phyloP scores from a whole-genome alignment of 2,797 vertebrate genomes.

The Pagetopsis macropterus region DNA sequence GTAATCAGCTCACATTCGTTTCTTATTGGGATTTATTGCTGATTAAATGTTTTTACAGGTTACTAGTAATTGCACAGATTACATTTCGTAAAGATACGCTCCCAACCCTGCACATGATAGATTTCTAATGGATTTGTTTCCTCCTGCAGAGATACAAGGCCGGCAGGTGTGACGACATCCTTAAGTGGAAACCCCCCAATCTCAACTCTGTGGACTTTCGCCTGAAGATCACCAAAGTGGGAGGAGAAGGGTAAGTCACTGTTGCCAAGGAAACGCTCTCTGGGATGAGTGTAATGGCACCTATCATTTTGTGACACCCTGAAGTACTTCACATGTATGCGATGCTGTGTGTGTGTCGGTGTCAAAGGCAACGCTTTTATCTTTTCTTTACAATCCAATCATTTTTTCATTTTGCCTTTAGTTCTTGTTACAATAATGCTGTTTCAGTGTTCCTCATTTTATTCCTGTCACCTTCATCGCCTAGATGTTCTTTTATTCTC shows the following conservation, averaged over 20 bases:
- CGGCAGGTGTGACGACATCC: slow-evolving; percentile 96
- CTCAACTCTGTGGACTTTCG: slow-evolving; percentile 99
- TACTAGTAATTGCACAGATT: no score
- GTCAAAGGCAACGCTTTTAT: slow-evolving; percentile 30
- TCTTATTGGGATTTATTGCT: no score
- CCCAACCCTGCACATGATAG: no score
- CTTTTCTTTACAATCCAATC: slow-evolving; percentile 18
- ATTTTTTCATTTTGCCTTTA: slow-evolving; percentile 19
- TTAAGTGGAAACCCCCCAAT: slow-evolving; percentile 99
- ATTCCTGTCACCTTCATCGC: slow-evolving; percentile 22
- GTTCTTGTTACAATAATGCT: slow-evolving; percentile 16
- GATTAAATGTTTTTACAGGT: no score
- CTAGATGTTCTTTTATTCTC: not conserved
- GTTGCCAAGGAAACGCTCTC: slow-evolving; percentile 63
- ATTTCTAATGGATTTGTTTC: no score
- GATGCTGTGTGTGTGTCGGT: slow-evolving; percentile 24
- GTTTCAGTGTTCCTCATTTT: slow-evolving; percentile 8
- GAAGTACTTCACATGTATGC: slow-evolving; percentile 25
- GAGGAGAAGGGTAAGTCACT: slow-evolving; percentile 95
- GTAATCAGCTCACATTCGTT: no score
- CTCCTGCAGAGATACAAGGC: slow-evolving; percentile 91
- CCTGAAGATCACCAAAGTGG: slow-evolving; percentile 96
- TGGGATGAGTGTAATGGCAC: slow-evolving; percentile 50
- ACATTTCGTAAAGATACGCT: no score
- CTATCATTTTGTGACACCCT: slow-evolving; percentile 52